phyloP scores from a whole-genome alignment of 1,140 invertebrate species.

The Caenorhabditis brenneri region DNA sequence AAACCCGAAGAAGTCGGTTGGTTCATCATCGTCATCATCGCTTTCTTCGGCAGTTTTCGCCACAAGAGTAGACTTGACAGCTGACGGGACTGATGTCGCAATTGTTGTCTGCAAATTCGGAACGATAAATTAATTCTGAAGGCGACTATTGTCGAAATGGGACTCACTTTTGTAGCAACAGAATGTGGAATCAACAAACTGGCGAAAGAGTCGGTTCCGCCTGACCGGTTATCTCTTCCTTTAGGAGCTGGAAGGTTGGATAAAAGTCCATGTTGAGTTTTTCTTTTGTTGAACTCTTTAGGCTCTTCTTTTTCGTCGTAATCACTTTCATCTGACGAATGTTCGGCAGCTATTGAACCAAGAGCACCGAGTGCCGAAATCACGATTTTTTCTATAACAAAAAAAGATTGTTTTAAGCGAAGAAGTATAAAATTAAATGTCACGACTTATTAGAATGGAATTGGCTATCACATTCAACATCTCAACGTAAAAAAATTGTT shows the following conservation, averaged over 20 bases:
- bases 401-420: too few species aligned
- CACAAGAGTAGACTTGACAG: neutral
- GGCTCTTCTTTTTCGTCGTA: neutral
- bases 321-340: neutral
- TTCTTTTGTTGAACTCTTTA: neutral
- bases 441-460: too few species aligned
- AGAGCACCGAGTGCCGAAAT: neutral
- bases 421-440: too few species aligned
- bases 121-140: neutral
- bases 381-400: neutral
- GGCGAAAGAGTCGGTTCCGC: neutral
- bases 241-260: slow-evolving; percentile 9
- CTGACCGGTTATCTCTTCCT: slow-evolving; percentile 28
- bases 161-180: neutral
- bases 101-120: too few species aligned
- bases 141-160: neutral
- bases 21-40: slow-evolving; percentile 2
- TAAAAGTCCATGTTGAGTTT: neutral
- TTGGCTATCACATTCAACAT: too few species aligned
- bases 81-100: neutral
- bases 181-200: slow-evolving; percentile 3
- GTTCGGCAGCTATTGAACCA: neutral
- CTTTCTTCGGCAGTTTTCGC: neutral
- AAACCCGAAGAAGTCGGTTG: slow-evolving; percentile 7
- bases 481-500: too few species aligned